These are phyloP conservation scores for Eilema caniola DNA, from an alignment of 2,888 invertebrate species.

Conservation along the genomic window DNA sequence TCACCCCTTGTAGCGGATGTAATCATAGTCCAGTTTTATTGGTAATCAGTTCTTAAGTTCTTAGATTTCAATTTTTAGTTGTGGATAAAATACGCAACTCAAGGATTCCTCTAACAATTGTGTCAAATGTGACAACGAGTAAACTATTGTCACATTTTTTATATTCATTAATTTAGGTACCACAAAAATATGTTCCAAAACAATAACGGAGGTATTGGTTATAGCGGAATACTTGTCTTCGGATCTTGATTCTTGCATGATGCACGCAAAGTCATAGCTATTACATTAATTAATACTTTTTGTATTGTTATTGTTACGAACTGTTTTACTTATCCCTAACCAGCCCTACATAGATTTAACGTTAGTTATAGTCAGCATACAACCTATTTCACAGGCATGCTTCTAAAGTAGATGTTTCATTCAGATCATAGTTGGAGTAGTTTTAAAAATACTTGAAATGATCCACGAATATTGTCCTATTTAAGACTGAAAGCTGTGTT, in stretches of 20 bases:
- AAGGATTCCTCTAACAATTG: background rate
- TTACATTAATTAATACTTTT: background rate
- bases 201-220: conserved; percentile 33
- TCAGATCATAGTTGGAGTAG: background rate
- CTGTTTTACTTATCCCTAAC: background rate
- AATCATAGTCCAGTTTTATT: too few relatives aligned
- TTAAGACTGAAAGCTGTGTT: background rate
- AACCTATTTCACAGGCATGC: background rate
- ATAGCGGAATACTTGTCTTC: conserved; percentile 35
- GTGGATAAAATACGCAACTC: background rate
- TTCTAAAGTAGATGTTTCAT: background rate
- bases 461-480: background rate
- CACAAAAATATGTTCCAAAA: conserved; percentile 21
- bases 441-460: background rate
- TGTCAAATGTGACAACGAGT: background rate
- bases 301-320: conserved; percentile 13
- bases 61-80: background rate
- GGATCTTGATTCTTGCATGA: conserved; percentile 36
- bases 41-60: too few relatives aligned
- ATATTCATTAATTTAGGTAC: background rate
- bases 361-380: background rate
- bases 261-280: conserved; percentile 38
- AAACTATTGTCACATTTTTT: background rate
- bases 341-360: background rate
- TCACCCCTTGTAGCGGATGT: too few relatives aligned